phyloP scores from a whole-genome alignment of 1,140 invertebrate species.

The Helicoverpa armigera region DNA sequence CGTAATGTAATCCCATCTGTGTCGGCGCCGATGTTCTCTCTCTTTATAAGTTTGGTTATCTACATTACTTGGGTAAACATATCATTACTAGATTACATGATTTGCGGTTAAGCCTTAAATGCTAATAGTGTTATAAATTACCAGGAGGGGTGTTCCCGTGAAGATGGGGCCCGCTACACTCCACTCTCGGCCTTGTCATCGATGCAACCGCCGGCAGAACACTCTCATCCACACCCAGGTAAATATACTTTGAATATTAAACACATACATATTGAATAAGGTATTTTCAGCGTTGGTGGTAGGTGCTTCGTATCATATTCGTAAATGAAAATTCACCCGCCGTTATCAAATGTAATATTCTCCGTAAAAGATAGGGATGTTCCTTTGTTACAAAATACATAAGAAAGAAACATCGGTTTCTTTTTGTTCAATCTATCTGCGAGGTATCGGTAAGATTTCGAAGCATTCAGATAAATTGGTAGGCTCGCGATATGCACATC shows the following conservation, averaged over 20 bases:
- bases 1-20: conserved; percentile 34
- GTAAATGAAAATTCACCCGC: background rate
- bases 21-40: conserved; percentile 7
- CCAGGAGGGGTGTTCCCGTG: conserved; percentile 80
- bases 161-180: conserved; percentile 88
- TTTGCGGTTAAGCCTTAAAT: background rate
- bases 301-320: no score
- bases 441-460: background rate
- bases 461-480: conserved; percentile 16
- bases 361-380: no score
- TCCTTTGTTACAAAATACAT: no score
- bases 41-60: background rate
- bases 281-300: background rate
- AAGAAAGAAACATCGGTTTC: no score
- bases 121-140: conserved; percentile 28
- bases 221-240: conserved; percentile 83
- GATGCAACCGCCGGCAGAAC: conserved; percentile 93
- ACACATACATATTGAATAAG: background rate
- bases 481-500: conserved; percentile 12
- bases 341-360: no score
- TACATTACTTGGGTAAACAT: background rate
- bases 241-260: conserved; percentile 42
- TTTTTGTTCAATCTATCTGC: background rate
- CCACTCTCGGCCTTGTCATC: conserved; percentile 94
- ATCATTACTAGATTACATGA: background rate